Evolutionary conservation across 2,113 vertebrate species (phyloP), one percentile per base, ranked within the genome.

Genomic region (Kryptolebias marmoratus): DNA sequence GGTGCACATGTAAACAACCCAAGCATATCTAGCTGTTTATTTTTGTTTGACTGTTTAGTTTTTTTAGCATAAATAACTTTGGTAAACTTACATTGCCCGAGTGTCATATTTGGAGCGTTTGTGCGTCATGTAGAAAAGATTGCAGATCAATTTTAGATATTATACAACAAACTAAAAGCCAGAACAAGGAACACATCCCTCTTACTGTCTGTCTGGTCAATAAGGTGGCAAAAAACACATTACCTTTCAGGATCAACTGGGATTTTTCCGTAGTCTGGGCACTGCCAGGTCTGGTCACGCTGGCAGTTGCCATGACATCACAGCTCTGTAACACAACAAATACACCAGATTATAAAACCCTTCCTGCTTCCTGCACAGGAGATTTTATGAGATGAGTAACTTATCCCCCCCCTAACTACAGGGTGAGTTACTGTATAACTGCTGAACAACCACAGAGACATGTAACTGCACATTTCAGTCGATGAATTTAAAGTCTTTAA

Each of bases 231-330:
- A 0, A 60, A 45, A 11, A 14, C 22, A 10, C 13, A 14, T 63
- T 77, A 98, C 97, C 97, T 96, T 97, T 99, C 66, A 98, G 83
- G 1, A 93, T 96, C 32, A 99, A 90, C 85, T 95, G 96, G 69
- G 95, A 96, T 83, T 97, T 98, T 84, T 97, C 96, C 27, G 92
- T 88, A 69, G 91, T 90, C 44, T 69, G 94, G 86, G 82, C 86
- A 6, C 90, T 83, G 67, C 93, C 94, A 84, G 95, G 85, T 94
- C 95, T 94, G 92, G 88, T 96, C 90, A 95, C 90, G 58, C 94
- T 93, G 77, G 96, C 96, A 87, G 96, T 92, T 66, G 97, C 97
- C 97, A 99, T 99, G 86, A 91, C 95, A 95, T 95, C 92, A 94
- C 93, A 87, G 91, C 90, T 85, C 96, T 97, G 90, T n/a, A 94